Percentiles rank a stretch among this genome's conserved stretches.
These are phyloP conservation scores for Bothrops jararaca DNA, from an alignment of 2,113 vertebrate genomes.

Conservation along the genomic window DNA sequence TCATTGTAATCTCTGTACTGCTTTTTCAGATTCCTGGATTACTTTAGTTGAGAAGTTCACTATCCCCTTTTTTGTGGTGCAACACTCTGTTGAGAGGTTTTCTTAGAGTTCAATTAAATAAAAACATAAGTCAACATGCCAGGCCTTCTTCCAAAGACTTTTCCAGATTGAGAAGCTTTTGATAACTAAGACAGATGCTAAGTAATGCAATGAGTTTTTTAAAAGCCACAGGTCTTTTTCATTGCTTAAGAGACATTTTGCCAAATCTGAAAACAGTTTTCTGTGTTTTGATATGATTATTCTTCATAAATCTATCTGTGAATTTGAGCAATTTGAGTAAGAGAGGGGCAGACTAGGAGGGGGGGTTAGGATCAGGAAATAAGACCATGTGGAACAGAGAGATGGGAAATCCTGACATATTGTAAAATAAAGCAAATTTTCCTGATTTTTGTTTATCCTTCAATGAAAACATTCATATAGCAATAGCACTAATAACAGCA, in stretches of 20 bases:
- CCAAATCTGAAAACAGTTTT: not conserved
- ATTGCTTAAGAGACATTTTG: not conserved
- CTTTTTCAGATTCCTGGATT: not conserved
- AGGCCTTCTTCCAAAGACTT: not conserved
- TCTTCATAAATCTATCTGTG: not conserved
- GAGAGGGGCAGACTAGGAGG: not conserved
- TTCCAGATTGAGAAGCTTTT: not conserved
- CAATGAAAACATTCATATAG: not conserved
- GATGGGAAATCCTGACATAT: not conserved
- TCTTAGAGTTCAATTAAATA: not conserved
- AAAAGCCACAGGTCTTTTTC: not conserved
- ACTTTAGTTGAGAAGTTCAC: not conserved
- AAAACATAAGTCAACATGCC: not conserved
- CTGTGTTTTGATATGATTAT: not conserved
- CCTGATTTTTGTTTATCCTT: not conserved
- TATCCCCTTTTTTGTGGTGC: not conserved
- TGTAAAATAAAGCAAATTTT: not conserved
- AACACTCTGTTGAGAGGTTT: not conserved
- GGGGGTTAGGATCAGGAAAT: not conserved
- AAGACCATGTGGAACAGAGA: not conserved
- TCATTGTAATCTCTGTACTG: not conserved
- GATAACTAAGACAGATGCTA: not conserved
- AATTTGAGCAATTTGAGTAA: not conserved
- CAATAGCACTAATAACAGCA: not conserved
- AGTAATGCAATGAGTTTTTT: not conserved